phyloP scores from a whole-genome alignment of 2,888 invertebrate genomes.

The Amiota communis region DNA sequence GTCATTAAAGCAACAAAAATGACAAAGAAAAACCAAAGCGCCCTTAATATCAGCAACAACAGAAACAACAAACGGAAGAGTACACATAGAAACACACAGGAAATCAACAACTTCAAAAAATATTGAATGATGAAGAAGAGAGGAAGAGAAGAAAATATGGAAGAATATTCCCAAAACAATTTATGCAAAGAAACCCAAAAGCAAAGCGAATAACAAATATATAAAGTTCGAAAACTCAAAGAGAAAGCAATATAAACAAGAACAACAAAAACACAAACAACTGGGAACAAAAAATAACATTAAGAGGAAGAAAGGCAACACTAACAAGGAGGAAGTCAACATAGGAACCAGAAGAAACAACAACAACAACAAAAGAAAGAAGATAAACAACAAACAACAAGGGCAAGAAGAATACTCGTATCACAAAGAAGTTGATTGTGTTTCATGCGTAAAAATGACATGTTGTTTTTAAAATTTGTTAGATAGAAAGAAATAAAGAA shows the following conservation, averaged over 20 bases:
- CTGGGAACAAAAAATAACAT: no score
- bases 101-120: background rate
- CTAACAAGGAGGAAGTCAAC: no score
- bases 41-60: no score
- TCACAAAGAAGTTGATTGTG: no score
- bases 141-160: conserved; percentile 35
- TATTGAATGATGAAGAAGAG: conserved; percentile 3
- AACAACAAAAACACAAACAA: background rate
- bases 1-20: conserved; percentile 56
- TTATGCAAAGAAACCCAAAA: conserved; percentile 51
- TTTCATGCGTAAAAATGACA: no score
- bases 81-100: background rate
- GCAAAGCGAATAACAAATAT: conserved; percentile 41
- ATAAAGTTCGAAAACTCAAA: no score
- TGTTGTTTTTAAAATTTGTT: no score
- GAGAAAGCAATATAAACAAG: background rate
- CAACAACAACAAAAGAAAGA: background rate
- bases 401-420: no score
- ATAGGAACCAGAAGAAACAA: no score
- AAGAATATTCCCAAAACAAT: conserved; percentile 63
- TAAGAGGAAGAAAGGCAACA: no score
- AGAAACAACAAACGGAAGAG: conserved; percentile 27
- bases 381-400: no score
- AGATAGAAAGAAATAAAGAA: no score
- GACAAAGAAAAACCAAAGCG: conserved; percentile 7